Base-by-base conservation (phyloP, 2,113 vertebrate species). In the Xiphias gladius region DNA sequence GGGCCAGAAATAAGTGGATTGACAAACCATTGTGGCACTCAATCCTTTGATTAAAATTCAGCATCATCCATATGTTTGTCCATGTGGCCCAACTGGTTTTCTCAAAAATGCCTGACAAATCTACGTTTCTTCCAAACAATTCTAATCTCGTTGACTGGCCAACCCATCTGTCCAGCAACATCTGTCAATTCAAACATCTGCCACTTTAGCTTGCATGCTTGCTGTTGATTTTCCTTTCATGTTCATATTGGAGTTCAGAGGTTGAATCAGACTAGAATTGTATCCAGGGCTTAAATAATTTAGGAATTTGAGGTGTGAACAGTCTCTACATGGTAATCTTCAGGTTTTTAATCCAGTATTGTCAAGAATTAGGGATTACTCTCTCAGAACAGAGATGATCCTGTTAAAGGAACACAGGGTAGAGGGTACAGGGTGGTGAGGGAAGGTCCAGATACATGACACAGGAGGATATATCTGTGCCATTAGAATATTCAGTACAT, bases 321-420 rank as follows among this genome's bases (percentile, higher is more conserved):
- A 35, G 6, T 80, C 69, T 83, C 80, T 64, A 89, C 79, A 71
- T 65, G 74, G 46, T 90, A 85, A 91, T 83, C 74, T 76, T 46
- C 2, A 67, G 57, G 50, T 66, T 86, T 86, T 88, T 85, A 89
- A 92, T 71, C 46, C 76, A 66, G 69, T 58, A 66, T 81, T 89
- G 80, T 88, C 55, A 79, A 73, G 77, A 88, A 85, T 91, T 65
- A 72, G 30, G 85, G 86, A 93, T 93, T 91, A 91, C 5, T 73
- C 61, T 48, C 17, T 63, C 30, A n/a, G 48, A 93, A 82, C 72
- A 70, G 71, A 80, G 70, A 89, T 91, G 86, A 94, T 94, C 92
- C 87, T 78, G 78, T 93, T 92, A 91, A 73, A 83, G 5, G 70
- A 76, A 61, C 68, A 37, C 52, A n/a, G 77, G 46, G 59, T 39